A percentile compares a stretch with the other conserved stretches of the same genome.
These are phyloP conservation scores for Drosophila mauritiana DNA, from an alignment of 1,140 invertebrate genomes.

Conservation along the genomic window DNA sequence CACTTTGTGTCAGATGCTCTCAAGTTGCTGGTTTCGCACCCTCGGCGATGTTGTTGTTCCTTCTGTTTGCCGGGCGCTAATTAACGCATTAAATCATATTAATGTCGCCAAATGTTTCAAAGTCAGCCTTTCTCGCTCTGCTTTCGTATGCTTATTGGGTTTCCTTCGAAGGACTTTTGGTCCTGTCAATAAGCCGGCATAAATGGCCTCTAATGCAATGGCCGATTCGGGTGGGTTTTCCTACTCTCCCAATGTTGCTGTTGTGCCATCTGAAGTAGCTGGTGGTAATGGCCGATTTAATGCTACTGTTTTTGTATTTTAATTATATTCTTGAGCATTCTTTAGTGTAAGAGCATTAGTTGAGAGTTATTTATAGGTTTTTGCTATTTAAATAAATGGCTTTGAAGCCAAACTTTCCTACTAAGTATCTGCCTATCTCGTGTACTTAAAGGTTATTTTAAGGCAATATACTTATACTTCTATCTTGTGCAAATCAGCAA, in stretches of 20 bases:
- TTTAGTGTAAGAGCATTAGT: not conserved
- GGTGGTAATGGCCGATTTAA: conserved; percentile 2
- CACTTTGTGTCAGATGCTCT: conserved; percentile 64
- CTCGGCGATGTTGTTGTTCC: conserved; percentile 27
- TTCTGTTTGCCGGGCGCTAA: conserved; percentile 61
- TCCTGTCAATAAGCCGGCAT: conserved; percentile 69
- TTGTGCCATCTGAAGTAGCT: not conserved
- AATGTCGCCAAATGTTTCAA: conserved; percentile 83
- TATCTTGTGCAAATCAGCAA: too few species aligned
- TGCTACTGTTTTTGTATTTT: not conserved
- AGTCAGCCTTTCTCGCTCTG: conserved; percentile 53
- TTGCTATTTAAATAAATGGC: not conserved
- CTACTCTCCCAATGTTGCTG: too few species aligned
- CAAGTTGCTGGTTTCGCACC: conserved; percentile 69
- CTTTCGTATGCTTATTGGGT: conserved; percentile 60
- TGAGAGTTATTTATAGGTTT: not conserved
- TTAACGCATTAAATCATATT: conserved; percentile 84
- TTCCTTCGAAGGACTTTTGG: conserved; percentile 23
- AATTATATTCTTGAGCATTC: not conserved
- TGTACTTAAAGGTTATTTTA: not conserved
- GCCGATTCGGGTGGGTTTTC: conserved; percentile 6
- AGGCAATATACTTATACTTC: not conserved
- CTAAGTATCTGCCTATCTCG: too few species aligned
- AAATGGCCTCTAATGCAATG: conserved; percentile 65
- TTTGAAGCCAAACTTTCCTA: too few species aligned